Percentiles rank a stretch among this genome's conserved stretches.
Conservation (phyloP, 2,797 vertebrate species). For the Hapalemur alaotrensis region DNA sequence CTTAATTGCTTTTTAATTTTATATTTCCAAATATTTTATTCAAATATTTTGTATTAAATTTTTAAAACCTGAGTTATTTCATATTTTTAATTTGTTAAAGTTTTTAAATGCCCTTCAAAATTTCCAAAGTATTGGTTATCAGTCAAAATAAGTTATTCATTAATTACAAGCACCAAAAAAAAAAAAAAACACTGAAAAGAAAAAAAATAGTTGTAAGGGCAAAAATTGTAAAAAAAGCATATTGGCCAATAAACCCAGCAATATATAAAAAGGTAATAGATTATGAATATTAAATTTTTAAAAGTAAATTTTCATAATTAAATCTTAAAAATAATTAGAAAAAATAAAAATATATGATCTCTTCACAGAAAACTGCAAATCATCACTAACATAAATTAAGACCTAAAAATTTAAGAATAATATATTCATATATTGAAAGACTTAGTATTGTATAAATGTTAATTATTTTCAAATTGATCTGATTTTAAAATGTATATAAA, state of each 20-base stretch:
- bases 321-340: not conserved
- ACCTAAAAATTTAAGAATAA: not conserved
- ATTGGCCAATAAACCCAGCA: not conserved
- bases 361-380: not conserved
- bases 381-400: not conserved
- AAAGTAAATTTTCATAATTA: not conserved
- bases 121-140: not conserved
- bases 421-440: not conserved
- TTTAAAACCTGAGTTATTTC: not conserved
- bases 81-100: not conserved
- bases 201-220: not conserved
- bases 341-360: not conserved
- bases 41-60: not conserved
- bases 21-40: not conserved
- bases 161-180: not conserved
- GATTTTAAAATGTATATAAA: not conserved
- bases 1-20: not conserved
- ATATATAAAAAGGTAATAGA: not conserved
- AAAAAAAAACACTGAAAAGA: not conserved
- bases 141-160: not conserved
- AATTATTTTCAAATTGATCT: not conserved
- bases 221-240: not conserved
- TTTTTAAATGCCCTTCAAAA: not conserved
- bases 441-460: not conserved
- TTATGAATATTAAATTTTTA: not conserved